Conservation (phyloP, 2,888 invertebrate genomes). For the Drosophila sordidapex region DNA sequence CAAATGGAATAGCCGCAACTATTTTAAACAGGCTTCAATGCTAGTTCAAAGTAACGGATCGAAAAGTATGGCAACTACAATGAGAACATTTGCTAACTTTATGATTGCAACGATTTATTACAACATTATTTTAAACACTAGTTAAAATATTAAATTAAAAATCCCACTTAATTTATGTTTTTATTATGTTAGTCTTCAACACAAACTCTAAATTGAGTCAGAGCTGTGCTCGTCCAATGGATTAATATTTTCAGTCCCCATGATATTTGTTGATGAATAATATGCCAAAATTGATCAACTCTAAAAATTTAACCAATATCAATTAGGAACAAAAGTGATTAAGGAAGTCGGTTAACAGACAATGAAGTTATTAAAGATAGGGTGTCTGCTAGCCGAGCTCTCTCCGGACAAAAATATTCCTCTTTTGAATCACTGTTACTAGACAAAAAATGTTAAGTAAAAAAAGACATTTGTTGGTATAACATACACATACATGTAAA, state of each 20-base stretch:
- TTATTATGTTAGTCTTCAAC: not conserved
- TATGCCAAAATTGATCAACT: not conserved
- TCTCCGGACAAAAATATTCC: not conserved
- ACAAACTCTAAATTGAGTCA: not conserved
- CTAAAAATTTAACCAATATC: not conserved
- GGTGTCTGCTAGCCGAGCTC: not conserved
- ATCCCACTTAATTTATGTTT: not conserved
- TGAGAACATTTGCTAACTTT: not conserved
- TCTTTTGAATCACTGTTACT: not conserved
- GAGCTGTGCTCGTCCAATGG: not conserved
- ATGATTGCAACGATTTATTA: not conserved
- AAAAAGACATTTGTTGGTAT: not conserved
- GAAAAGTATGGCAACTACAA: not conserved
- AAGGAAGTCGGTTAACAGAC: not conserved
- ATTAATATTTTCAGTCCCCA: not conserved
- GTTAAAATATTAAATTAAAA: not conserved
- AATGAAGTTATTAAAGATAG: not conserved
- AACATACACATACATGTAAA: not conserved
- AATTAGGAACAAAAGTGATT: not conserved
- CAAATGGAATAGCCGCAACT: conserved; percentile 8
- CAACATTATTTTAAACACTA: not conserved
- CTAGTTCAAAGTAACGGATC: not conserved
- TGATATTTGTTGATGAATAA: not conserved
- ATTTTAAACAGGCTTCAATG: conserved; percentile 1
- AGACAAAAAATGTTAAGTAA: not conserved